phyloP scores from a whole-genome alignment of 2,113 vertebrate species.

The Heptranchias perlo region DNA sequence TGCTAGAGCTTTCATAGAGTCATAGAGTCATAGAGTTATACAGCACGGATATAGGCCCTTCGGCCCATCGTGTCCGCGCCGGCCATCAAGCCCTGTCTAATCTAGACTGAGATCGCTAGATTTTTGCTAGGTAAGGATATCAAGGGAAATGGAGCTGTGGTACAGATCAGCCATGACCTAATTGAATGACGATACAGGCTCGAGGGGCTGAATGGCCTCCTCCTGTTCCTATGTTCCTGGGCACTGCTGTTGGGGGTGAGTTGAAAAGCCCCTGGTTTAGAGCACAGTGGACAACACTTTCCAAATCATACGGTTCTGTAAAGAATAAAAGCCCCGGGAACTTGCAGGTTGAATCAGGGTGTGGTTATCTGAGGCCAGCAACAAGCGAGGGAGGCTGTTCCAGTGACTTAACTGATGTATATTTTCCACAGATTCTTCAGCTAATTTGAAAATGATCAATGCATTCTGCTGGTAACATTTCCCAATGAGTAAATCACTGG shows the following conservation, averaged over 20 bases:
- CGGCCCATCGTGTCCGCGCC: too few species aligned
- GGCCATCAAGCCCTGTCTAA: too few species aligned
- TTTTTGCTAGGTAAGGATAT: background rate
- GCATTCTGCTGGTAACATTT: background rate
- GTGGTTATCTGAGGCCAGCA: background rate
- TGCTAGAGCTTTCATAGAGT: background rate
- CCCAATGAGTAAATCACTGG: background rate
- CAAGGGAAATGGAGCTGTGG: background rate
- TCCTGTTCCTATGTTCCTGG: background rate
- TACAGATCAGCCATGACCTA: background rate
- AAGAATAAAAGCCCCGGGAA: background rate
- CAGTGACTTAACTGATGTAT: background rate
- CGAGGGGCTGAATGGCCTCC: background rate
- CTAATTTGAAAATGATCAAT: background rate
- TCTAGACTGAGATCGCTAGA: background rate
- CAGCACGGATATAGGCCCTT: too few species aligned
- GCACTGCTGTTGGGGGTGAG: background rate
- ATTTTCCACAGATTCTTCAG: background rate
- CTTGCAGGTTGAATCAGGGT: background rate
- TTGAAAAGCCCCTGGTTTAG: background rate
- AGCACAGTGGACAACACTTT: background rate
- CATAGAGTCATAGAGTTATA: too few species aligned
- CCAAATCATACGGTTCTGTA: background rate
- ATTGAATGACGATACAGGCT: background rate
- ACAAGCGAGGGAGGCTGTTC: background rate